A percentile compares a stretch with the other conserved stretches of the same genome.
These are phyloP conservation scores for Clarias magur DNA, from an alignment of 2,113 vertebrate species.

Conservation along the genomic window DNA sequence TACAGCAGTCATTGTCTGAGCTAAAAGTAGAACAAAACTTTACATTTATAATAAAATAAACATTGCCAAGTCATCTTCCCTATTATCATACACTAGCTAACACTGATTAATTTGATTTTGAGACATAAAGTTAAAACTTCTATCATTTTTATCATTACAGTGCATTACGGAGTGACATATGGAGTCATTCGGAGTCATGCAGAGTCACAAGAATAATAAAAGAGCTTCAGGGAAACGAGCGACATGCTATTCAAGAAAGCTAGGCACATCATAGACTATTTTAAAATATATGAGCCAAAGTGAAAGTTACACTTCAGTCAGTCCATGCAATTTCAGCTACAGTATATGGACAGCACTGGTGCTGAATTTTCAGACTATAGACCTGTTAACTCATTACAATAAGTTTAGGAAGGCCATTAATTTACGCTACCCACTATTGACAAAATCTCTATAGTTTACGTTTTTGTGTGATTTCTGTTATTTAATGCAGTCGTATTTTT, in stretches of 20 bases:
- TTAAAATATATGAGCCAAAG: background rate
- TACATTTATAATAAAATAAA: background rate
- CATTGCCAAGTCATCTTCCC: background rate
- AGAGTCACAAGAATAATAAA: background rate
- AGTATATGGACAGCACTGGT: too few species aligned
- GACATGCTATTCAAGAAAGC: background rate
- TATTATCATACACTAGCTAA: background rate
- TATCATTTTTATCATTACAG: background rate
- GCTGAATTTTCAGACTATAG: background rate
- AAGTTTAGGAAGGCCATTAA: background rate
- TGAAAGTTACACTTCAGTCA: background rate
- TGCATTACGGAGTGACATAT: background rate
- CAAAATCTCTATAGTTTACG: background rate
- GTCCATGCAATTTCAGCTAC: background rate
- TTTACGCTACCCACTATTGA: background rate
- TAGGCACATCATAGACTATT: slow-evolving; percentile 1
- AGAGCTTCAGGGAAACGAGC: background rate
- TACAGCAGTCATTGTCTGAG: background rate
- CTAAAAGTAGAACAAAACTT: background rate
- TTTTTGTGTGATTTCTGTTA: background rate
- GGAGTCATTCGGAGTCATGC: slow-evolving; percentile 5
- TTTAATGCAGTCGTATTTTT: background rate
- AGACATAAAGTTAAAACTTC: background rate
- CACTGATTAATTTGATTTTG: background rate
- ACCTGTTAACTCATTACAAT: background rate